A percentile compares a stretch with the other conserved stretches of the same genome.
Evolutionary conservation across 1,140 invertebrate genomes (phyloP).

Genomic region (Atta cephalotes): DNA sequence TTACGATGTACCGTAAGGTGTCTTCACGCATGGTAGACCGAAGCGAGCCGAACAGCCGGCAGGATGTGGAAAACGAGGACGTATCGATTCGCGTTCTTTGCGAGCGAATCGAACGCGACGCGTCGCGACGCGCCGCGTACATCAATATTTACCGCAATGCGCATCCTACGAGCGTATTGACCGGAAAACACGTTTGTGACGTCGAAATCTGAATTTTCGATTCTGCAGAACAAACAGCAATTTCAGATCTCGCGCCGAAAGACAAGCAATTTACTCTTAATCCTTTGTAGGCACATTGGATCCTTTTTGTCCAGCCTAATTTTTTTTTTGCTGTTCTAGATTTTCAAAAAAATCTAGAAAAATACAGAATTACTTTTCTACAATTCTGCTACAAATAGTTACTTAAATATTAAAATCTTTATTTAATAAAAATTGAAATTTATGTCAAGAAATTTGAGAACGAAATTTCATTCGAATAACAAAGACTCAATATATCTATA

Average conservation of each 20-base stretch:
- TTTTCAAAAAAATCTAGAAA: too few species aligned
- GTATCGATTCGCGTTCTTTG: slow-evolving; percentile 68
- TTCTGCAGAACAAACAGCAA: background rate
- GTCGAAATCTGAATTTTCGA: background rate
- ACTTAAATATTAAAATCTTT: too few species aligned
- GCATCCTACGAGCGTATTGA: slow-evolving; percentile 23
- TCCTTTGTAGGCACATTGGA: too few species aligned
- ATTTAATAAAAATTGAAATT: too few species aligned
- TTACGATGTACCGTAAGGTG: slow-evolving; percentile 71
- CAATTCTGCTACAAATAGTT: too few species aligned
- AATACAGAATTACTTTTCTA: too few species aligned
- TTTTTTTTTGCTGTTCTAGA: too few species aligned
- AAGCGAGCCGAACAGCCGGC: slow-evolving; percentile 32
- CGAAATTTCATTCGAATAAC: too few species aligned
- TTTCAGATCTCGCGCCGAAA: background rate
- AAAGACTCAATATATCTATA: too few species aligned
- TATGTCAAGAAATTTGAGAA: too few species aligned
- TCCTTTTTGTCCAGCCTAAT: too few species aligned
- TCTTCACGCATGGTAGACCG: slow-evolving; percentile 72
- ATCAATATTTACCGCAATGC: slow-evolving; percentile 69
- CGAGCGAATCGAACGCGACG: slow-evolving; percentile 63
- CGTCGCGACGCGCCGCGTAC: slow-evolving; percentile 41
- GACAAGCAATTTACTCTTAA: background rate
- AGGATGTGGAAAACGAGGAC: slow-evolving; percentile 55
- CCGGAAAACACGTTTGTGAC: background rate